Base-by-base conservation (phyloP, 2,113 vertebrate species). In the Siphamia tubifer region DNA sequence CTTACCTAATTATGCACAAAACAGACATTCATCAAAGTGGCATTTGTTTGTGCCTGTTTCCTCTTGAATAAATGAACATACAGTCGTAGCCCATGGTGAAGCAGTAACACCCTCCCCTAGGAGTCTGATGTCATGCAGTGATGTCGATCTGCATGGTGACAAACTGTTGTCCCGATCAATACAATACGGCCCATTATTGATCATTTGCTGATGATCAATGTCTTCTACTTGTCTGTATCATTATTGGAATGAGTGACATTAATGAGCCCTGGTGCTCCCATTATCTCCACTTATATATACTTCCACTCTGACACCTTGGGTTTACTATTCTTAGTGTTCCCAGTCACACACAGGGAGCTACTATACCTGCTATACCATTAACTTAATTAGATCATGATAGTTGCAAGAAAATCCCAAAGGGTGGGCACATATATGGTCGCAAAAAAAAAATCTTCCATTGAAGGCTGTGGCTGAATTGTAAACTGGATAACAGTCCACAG, bases 1-100 rank as follows among this genome's bases (percentile, higher is more conserved):
- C 85, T 89, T 81, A 68, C 73, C 82, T 83, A 82, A 90, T 89
- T 84, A 86, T 74, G 66, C 87, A 70, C 73, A 71, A 81, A 88
- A 82, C 60, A 79, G 62, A 74, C 74, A 89, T 88, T 84, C 51
- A 87, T 90, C 87, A 87, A 74, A 62, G 51, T 61, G 76, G 58
- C 71, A 54, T 71, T 84, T 89, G 82, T 87, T 87, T 79, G 39
- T 60, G 65, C 34, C 68, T 39, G 53, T 76, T 82, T 81, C 64
- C 54, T 77, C 74, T 77, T 70, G 40, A 74, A 77, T 74, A 74
- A 79, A 87, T 77, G 72, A 78, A 62, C 53, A 77, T 47, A 72
- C n/a, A n/a, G n/a, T n/a, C n/a, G 68, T 56, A 74, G 36, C 63
- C 65, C 56, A 79, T 38, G 43, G 74, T 72, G 67, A 80, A 21